Evolutionary conservation across 2,797 vertebrate genomes (phyloP).

Genomic region (Silurus lanzhouensis): DNA sequence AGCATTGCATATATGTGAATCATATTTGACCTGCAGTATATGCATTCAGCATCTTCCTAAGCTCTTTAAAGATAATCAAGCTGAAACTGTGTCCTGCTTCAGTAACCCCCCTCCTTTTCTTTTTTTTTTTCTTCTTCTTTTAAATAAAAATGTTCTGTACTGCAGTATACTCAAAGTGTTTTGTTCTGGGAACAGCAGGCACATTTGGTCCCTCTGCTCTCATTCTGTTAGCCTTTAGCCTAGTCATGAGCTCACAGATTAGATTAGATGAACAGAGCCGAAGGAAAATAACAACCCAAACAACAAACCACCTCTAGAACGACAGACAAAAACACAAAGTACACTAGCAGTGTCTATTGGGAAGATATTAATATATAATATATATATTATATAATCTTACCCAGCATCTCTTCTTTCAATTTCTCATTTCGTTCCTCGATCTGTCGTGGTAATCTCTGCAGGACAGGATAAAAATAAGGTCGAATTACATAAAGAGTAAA

Average conservation of each 20-base stretch:
- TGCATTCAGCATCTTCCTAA: too few relatives aligned
- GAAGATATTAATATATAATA: neutral
- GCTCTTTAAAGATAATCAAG: neutral
- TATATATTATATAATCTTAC: conserved; percentile 68
- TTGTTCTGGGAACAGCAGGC: conserved; percentile 3
- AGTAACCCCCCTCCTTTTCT: neutral
- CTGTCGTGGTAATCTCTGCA: conserved; percentile 67
- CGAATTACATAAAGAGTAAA: neutral
- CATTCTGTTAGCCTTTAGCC: conserved; percentile 17
- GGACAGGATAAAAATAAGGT: neutral
- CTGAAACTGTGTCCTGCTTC: conserved; percentile 4
- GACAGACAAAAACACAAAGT: neutral
- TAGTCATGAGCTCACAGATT: conserved; percentile 33
- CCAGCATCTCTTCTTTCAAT: conserved; percentile 93
- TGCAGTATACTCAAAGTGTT: neutral
- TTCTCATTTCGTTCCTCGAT: conserved; percentile 92
- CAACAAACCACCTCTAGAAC: neutral
- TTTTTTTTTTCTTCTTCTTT: neutral
- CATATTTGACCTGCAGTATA: neutral
- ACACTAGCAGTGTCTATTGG: neutral
- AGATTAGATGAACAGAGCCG: conserved; percentile 16
- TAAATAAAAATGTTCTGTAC: neutral
- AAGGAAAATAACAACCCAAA: conserved; percentile 29
- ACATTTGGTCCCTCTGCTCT: conserved; percentile 17
- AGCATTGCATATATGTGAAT: neutral